These are phyloP conservation scores for Caenorhabditis sp. DNA, from an alignment of 2,888 invertebrate species.

Conservation along the genomic window DNA sequence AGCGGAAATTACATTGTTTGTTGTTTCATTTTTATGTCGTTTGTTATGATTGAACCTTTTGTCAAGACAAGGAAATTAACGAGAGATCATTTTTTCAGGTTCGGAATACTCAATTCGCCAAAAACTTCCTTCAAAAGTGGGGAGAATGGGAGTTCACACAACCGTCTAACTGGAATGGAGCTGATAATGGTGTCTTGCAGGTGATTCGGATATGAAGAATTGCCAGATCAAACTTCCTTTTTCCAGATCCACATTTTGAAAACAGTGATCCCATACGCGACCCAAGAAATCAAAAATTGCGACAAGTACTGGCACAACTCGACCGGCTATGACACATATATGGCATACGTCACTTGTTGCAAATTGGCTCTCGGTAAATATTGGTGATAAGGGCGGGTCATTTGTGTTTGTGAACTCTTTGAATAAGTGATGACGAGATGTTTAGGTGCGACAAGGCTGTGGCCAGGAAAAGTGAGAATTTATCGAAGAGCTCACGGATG, in stretches of 20 bases:
- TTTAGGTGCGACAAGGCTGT: slow-evolving; percentile 74
- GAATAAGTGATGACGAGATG: neutral
- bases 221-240: neutral
- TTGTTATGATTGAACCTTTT: neutral
- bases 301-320: slow-evolving; percentile 77
- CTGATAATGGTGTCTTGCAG: slow-evolving; percentile 81
- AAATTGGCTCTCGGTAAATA: slow-evolving; percentile 76
- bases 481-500: slow-evolving; percentile 77
- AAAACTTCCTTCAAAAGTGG: slow-evolving; percentile 73
- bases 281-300: slow-evolving; percentile 74
- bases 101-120: slow-evolving; percentile 70
- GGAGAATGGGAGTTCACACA: slow-evolving; percentile 77
- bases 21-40: neutral
- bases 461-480: slow-evolving; percentile 78
- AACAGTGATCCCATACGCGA: slow-evolving; percentile 75
- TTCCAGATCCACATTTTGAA: slow-evolving; percentile 78
- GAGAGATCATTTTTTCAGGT: slow-evolving; percentile 61
- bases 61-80: neutral
- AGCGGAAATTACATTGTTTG: slow-evolving; percentile 82
- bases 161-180: slow-evolving; percentile 78
- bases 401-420: slow-evolving; percentile 8
- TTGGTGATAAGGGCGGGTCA: slow-evolving; percentile 40
- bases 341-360: slow-evolving; percentile 81
- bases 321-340: slow-evolving; percentile 79
- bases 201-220: slow-evolving; percentile 37